phyloP scores from a whole-genome alignment of 2,888 invertebrate genomes.

The Chalcosyrphus nemorum region DNA sequence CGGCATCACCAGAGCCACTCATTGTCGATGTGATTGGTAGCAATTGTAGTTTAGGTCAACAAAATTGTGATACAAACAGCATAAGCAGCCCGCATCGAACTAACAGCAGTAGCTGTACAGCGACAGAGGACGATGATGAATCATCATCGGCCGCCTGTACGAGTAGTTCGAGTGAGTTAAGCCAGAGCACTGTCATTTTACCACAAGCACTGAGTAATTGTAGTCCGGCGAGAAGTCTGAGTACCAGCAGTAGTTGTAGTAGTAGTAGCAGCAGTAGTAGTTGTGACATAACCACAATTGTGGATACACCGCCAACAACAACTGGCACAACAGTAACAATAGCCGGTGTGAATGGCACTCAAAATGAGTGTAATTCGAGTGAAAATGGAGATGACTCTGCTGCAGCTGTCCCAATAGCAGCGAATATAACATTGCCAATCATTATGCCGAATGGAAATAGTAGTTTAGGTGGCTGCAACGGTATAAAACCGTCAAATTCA shows the following conservation, averaged over 20 bases:
- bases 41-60: slow-evolving; percentile 58
- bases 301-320: slow-evolving; percentile 58
- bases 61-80: slow-evolving; percentile 73
- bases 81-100: slow-evolving; percentile 73
- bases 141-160: slow-evolving; percentile 79
- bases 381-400: slow-evolving; percentile 33
- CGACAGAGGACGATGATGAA: slow-evolving; percentile 79
- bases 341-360: slow-evolving; percentile 42
- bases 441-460: slow-evolving; percentile 77
- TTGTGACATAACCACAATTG: slow-evolving; percentile 74
- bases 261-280: slow-evolving; percentile 75
- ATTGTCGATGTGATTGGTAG: slow-evolving; percentile 78
- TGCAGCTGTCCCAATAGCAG: slow-evolving; percentile 18
- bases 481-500: slow-evolving; percentile 76
- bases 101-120: slow-evolving; percentile 38
- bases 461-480: slow-evolving; percentile 74
- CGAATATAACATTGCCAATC: slow-evolving; percentile 78
- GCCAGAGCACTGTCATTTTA: slow-evolving; percentile 79
- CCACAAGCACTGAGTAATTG: slow-evolving; percentile 30
- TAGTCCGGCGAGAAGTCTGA: slow-evolving; percentile 78
- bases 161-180: slow-evolving; percentile 80
- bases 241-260: slow-evolving; percentile 74
- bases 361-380: slow-evolving; percentile 52
- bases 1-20: slow-evolving; percentile 74
- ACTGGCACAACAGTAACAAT: slow-evolving; percentile 51